These are phyloP conservation scores for Habroteleia sp. DNA, from an alignment of 2,888 invertebrate species.

Conservation along the genomic window DNA sequence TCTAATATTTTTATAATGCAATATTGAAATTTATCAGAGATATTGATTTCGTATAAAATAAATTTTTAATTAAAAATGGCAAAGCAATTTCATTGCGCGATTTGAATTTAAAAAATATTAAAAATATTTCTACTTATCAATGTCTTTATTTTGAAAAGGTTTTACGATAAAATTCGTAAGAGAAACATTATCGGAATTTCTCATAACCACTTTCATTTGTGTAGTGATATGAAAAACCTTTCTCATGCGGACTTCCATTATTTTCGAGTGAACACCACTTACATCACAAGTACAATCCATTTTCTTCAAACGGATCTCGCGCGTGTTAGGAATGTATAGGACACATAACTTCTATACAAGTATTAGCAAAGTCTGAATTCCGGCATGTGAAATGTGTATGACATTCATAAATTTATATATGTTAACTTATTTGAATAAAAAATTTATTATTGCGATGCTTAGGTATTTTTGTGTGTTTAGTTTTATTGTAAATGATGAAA, in stretches of 20 bases:
- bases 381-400: conserved; percentile 5
- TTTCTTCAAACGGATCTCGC: conserved; percentile 35
- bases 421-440: not conserved
- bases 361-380: conserved; percentile 14
- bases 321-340: conserved; percentile 29
- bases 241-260: conserved; percentile 17
- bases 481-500: too few species aligned
- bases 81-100: too few species aligned
- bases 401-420: not conserved
- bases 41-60: too few species aligned
- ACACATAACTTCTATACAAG: conserved; percentile 33
- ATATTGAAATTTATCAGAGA: too few species aligned
- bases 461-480: too few species aligned
- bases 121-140: not conserved
- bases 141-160: too few species aligned
- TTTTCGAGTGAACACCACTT: conserved; percentile 18
- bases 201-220: conserved; percentile 31
- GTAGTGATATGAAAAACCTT: conserved; percentile 20
- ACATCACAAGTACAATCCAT: conserved; percentile 31
- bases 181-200: conserved; percentile 14
- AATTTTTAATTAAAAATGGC: too few species aligned
- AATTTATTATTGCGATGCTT: not conserved
- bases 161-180: too few species aligned
- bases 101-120: conserved; percentile 3
- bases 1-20: too few species aligned